A percentile compares a stretch with the other conserved stretches of the same genome.
phyloP scores from a whole-genome alignment of 2,113 vertebrate genomes.

The Castor canadensis region DNA sequence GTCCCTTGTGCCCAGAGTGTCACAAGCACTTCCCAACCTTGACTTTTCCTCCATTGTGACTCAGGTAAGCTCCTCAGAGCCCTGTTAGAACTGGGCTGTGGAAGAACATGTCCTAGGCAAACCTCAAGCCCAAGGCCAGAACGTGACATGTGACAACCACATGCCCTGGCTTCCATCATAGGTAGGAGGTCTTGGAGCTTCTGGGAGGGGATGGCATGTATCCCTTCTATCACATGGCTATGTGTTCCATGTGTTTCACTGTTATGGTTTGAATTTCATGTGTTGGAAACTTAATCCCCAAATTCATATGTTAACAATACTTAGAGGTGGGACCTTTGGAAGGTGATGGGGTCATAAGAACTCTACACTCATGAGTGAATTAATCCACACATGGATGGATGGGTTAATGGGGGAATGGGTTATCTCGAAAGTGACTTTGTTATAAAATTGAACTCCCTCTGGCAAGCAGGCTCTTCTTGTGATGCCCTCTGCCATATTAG shows the following conservation, averaged over 20 bases:
- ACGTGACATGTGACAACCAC: background rate
- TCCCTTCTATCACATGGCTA: background rate
- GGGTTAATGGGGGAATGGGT: background rate
- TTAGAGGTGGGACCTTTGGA: background rate
- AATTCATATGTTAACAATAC: background rate
- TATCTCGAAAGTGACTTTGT: background rate
- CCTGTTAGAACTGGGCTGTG: background rate
- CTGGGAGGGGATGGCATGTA: background rate
- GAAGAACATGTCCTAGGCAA: background rate
- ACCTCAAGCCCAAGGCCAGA: background rate
- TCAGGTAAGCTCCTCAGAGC: background rate
- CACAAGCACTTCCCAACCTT: background rate
- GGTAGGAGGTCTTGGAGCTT: background rate
- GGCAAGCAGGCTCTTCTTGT: background rate
- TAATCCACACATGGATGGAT: background rate
- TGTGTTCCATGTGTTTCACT: background rate
- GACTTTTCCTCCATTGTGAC: background rate
- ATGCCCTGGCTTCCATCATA: background rate
- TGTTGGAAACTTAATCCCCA: background rate
- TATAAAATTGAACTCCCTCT: background rate
- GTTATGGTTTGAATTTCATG: background rate
- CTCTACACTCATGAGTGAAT: background rate
- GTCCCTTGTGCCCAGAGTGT: background rate
- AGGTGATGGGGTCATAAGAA: background rate
- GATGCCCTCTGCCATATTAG: background rate